Evolutionary conservation across 2,888 invertebrate species (phyloP), one percentile per base, ranked within the genome.

Genomic region (Sesia bembeciformis): DNA sequence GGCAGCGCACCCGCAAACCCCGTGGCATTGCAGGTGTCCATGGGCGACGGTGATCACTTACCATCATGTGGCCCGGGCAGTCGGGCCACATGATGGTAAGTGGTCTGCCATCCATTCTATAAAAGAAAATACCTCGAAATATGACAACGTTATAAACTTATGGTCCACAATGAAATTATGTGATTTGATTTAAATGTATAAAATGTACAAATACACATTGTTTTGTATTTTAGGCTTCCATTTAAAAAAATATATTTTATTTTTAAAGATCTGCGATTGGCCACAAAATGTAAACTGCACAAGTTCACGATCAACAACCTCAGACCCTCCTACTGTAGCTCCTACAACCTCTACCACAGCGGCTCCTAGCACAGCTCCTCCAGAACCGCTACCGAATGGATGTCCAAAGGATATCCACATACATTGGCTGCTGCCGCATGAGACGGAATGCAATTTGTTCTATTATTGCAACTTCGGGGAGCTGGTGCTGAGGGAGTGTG

Each of bases 391-490:
- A n/a, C 49, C 49, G 5, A 49, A 49, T 8, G 49, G 49, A 0
- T 73, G 73, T 53, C 74, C 73, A 0, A 60, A 60, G 4, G 62
- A 71, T 52, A 6, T 42, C 7, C 42, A 62, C 3, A 55, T 64
- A 0, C 64, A 72, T 43, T 53, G 60, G 4, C 62, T 74, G 0
- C 53, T 75, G n/a, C 72, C 76, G 0, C 72, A 76, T 50, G 65
- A 68, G 7, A 58, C 56, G 0, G 58, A 67, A 23, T 77, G 76
- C 53, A 51, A 54, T 39, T 65, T 67, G 53, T 78, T 68, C 63
- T 76, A 78, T 57, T 65, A 70, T 52, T 80, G 78, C 57, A 61
- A 60, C 4, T 62, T 63, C 39, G 77, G 75, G 5, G 61, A 68
- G n/a, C 62, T 64, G 49, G 60, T 66, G 0, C 65, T 61, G 40